Conservation (phyloP, 2,888 invertebrate species). For the Calameuta pallipes region DNA sequence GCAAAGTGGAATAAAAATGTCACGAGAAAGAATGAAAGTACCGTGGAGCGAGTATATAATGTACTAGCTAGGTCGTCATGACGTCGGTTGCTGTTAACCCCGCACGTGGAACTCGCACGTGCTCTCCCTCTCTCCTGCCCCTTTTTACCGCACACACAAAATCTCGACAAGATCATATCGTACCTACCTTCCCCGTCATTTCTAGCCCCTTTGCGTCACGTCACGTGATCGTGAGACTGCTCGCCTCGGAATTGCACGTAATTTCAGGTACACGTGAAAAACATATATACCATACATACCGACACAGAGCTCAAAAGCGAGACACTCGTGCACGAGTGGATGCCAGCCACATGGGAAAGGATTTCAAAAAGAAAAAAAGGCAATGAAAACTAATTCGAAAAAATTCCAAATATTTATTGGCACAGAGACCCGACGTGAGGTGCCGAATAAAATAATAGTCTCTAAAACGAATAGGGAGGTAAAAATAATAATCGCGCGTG, state of each 20-base stretch:
- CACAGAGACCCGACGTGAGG: neutral
- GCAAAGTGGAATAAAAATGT: neutral
- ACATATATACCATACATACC: neutral
- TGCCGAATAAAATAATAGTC: neutral
- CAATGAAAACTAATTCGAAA: neutral
- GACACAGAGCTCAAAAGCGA: neutral
- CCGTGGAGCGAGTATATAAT: neutral
- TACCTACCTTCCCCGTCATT: neutral
- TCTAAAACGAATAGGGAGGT: neutral
- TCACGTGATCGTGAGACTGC: neutral
- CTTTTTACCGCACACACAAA: neutral
- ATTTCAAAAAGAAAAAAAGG: neutral
- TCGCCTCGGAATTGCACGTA: neutral
- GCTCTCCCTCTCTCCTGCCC: neutral
- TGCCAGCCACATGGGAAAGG: neutral
- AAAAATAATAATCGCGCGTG: neutral
- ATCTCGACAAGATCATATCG: neutral
- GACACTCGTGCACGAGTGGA: neutral
- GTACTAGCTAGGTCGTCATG: neutral
- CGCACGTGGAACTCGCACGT: slow-evolving; percentile 4
- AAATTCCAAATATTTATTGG: neutral
- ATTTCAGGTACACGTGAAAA: neutral
- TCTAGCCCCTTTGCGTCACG: neutral
- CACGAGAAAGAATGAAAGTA: neutral
- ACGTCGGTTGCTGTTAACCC: neutral